Conservation (phyloP, 2,797 vertebrate species). For the Phoxinus dragarum region DNA sequence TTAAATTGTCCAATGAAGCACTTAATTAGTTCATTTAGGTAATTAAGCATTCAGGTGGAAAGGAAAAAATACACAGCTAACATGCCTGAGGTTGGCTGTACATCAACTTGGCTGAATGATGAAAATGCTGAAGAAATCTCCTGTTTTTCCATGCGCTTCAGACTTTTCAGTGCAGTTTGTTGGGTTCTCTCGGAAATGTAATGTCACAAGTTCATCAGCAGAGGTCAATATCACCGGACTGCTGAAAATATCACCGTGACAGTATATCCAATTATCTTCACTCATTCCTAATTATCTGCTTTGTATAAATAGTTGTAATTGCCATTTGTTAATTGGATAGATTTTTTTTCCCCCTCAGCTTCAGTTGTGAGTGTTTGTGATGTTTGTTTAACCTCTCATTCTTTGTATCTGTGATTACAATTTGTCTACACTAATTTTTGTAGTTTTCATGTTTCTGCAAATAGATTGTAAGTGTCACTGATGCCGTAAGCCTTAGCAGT, state of each 20-base stretch:
- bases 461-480: background rate
- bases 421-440: background rate
- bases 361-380: background rate
- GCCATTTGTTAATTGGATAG: conserved; percentile 34
- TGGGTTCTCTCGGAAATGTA: conserved; percentile 11
- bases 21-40: conserved; percentile 82
- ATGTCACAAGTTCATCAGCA: conserved; percentile 39
- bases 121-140: conserved; percentile 67
- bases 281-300: conserved; percentile 29
- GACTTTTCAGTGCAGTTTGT: background rate
- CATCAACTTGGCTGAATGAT: conserved; percentile 67
- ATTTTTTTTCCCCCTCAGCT: background rate
- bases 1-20: conserved; percentile 78
- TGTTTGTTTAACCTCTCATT: conserved; percentile 18
- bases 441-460: background rate
- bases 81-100: conserved; percentile 72
- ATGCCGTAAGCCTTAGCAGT: background rate
- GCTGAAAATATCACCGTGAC: conserved; percentile 25
- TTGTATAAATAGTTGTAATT: conserved; percentile 33
- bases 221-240: conserved; percentile 18
- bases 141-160: conserved; percentile 52
- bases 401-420: background rate
- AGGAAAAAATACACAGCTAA: conserved; percentile 64
- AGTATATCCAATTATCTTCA: conserved; percentile 41
- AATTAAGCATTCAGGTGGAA: conserved; percentile 82